Conservation (phyloP, 2,113 vertebrate genomes). For the Coturnix japonica region DNA sequence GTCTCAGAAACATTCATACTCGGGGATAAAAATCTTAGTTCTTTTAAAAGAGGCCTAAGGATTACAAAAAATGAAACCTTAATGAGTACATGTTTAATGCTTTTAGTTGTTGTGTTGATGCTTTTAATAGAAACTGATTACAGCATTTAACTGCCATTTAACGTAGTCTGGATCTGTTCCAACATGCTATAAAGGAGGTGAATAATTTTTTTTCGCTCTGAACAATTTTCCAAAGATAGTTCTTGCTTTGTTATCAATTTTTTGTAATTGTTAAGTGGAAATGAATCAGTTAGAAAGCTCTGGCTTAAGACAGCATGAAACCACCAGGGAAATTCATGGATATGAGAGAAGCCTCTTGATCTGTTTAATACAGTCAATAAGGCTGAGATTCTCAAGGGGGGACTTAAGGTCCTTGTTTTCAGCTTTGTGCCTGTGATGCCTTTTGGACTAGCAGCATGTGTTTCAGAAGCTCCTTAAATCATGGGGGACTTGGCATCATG, state of each 20-base stretch:
- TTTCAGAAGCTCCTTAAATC: slow-evolving; percentile 21
- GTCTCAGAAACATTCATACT: not conserved
- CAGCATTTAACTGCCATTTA: not conserved
- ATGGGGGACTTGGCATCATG: not conserved
- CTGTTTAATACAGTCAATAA: not conserved
- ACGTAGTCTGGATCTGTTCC: not conserved
- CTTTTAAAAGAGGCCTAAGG: not conserved
- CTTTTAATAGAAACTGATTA: not conserved
- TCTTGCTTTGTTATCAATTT: not conserved
- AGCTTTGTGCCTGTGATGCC: not conserved
- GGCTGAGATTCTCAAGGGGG: not conserved
- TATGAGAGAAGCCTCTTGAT: slow-evolving; percentile 1
- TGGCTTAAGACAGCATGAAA: not conserved
- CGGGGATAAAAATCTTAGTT: not conserved
- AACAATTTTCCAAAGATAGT: not conserved
- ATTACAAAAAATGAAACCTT: not conserved
- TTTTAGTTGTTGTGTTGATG: not conserved
- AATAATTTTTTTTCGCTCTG: not conserved
- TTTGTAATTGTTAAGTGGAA: not conserved
- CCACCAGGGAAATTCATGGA: not conserved
- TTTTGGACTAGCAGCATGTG: not conserved
- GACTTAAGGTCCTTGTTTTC: slow-evolving; percentile 38
- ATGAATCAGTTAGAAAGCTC: slow-evolving; percentile 12
- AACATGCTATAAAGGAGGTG: not conserved
- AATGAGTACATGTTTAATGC: not conserved